Base-by-base conservation (phyloP, 1,140 invertebrate genomes). In the Nasonia vitripennis region DNA sequence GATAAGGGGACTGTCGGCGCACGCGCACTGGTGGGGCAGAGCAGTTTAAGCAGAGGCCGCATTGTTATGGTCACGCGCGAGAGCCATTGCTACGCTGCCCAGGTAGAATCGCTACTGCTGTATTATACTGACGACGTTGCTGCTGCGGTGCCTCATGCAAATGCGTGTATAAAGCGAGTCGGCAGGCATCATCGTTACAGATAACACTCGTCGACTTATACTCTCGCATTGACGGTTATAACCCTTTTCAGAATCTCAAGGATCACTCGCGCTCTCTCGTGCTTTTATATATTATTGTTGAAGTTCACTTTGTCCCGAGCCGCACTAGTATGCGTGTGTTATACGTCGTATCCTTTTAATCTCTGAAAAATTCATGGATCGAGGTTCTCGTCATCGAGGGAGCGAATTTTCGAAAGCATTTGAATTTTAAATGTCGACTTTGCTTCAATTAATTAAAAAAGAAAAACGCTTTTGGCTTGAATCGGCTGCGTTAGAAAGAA, bases 1-100 rank as follows among this genome's bases (percentile, higher is more conserved):
- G 89, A 87, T 87, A 90, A 90, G 89, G 67, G 86, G 83, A 71
- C 77, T 48, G 41, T 73, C 78, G 62, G 20, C 48, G 81, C 83
- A 12, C 9, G 10, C 51, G 6, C 45, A 41, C 41, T 10, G 41
- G 84, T 55, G 77, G 86, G 55, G n/a, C 27, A n/a, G 5, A 62
- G 55, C 55, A n/a, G 55, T 62, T 86, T 91, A 91, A 92, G 90
- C 89, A 91, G 89, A 88, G 87, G 84, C 87, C 73, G 86, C 70
- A 92, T 92, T 92, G 89, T 91, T 84, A 83, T 78, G 87, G 91
- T 92, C 91, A 92, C 91, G 91, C 87, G 85, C 91, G 77, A 89
- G 78, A 89, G 77, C 88, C 78, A 73, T 79, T 73, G 62, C 20
- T 31, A 10, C 37, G 37, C 27, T 1, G 27, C 34, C 62, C 75